Conservation (phyloP, 2,797 vertebrate genomes). For the Nyctibius grandis region DNA sequence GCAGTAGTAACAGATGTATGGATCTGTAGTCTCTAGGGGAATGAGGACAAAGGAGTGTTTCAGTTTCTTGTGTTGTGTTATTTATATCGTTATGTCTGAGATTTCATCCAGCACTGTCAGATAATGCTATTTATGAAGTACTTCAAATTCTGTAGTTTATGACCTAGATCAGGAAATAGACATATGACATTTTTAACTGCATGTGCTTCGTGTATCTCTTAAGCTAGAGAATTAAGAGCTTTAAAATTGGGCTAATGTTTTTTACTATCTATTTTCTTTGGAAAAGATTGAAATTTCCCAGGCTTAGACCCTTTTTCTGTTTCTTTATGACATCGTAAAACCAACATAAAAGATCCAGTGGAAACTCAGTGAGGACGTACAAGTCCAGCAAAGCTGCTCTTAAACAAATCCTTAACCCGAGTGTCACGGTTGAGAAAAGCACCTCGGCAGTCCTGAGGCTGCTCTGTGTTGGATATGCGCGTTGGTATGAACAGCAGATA, state of each 20-base stretch:
- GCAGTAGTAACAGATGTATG: neutral
- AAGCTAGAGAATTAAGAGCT: conserved; percentile 23
- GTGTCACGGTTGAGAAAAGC: neutral
- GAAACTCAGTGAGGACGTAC: neutral
- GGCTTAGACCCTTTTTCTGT: neutral
- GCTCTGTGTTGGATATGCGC: neutral
- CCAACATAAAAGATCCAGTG: neutral
- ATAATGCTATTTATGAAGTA: conserved; percentile 27
- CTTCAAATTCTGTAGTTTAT: conserved; percentile 6
- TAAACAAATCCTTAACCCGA: neutral
- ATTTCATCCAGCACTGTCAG: neutral
- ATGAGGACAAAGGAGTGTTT: conserved; percentile 4
- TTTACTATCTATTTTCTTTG: neutral
- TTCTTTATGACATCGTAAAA: conserved; percentile 18
- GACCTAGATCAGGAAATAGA: conserved; percentile 1
- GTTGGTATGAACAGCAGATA: neutral
- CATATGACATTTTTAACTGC: neutral
- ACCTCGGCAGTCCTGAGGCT: neutral
- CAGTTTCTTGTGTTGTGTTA: neutral
- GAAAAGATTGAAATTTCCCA: neutral
- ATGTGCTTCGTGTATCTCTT: neutral
- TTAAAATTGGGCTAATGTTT: neutral
- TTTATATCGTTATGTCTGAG: neutral
- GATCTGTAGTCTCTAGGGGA: neutral
- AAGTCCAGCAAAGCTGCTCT: neutral